Percentiles rank a stretch among this genome's conserved stretches.
phyloP scores from a whole-genome alignment of 2,113 vertebrate genomes.

The Camelus bactrianus region DNA sequence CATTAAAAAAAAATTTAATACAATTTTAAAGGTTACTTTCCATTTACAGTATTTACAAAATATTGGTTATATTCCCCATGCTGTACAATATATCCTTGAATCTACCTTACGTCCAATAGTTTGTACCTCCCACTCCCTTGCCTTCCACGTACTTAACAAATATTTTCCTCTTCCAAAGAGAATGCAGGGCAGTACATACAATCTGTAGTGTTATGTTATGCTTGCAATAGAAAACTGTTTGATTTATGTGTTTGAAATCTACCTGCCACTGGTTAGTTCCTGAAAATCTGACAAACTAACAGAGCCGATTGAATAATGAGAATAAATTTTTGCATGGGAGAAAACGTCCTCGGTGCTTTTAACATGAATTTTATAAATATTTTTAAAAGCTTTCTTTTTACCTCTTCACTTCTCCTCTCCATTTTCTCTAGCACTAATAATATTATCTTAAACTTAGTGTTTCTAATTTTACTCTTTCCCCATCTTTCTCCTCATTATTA shows the following conservation, averaged over 20 bases:
- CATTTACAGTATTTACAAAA: too few species aligned
- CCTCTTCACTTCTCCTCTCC: not conserved
- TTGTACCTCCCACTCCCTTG: too few species aligned
- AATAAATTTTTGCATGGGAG: not conserved
- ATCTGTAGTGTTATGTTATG: not conserved
- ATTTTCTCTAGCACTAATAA: not conserved
- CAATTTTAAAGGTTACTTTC: too few species aligned
- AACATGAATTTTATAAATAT: slow-evolving; percentile 44
- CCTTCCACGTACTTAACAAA: not conserved
- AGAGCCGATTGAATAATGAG: not conserved
- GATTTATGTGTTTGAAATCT: not conserved
- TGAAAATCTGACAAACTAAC: not conserved
- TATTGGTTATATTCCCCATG: too few species aligned
- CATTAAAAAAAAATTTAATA: too few species aligned
- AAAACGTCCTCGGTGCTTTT: not conserved
- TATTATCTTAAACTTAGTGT: not conserved
- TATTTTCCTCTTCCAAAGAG: not conserved
- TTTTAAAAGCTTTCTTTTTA: not conserved
- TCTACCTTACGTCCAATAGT: too few species aligned
- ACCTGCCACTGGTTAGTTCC: not conserved
- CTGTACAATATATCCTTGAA: too few species aligned
- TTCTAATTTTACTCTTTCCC: not conserved
- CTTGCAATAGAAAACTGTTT: not conserved
- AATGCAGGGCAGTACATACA: not conserved
- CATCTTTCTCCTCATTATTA: not conserved